Conservation (phyloP, 2,888 invertebrate species). For the Dexiosoma caninum region DNA sequence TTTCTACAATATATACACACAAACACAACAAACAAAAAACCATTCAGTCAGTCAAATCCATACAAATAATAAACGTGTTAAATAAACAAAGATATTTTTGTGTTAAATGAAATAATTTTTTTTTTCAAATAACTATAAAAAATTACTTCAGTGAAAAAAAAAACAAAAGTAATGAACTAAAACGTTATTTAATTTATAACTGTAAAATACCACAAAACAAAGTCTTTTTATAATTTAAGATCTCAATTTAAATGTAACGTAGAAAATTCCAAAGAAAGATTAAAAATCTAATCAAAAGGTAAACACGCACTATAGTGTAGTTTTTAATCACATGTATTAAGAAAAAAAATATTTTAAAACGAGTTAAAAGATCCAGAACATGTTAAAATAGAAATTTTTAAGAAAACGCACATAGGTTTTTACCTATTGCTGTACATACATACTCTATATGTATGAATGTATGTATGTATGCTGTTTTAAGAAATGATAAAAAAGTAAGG, state of each 20-base stretch:
- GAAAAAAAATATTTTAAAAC: neutral
- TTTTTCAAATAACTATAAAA: slow-evolving; percentile 42
- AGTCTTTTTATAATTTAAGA: neutral
- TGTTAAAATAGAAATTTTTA: neutral
- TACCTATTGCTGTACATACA: neutral
- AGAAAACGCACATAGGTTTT: neutral
- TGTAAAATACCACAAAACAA: slow-evolving; percentile 10
- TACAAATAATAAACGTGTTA: slow-evolving; percentile 55
- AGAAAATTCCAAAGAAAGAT: slow-evolving; percentile 36
- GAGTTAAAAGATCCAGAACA: slow-evolving; percentile 18
- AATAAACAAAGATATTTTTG: slow-evolving; percentile 58
- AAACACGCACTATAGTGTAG: slow-evolving; percentile 30
- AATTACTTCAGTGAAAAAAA: slow-evolving; percentile 22
- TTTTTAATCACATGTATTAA: neutral
- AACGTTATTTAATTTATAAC: neutral
- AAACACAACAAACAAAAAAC: slow-evolving; percentile 44
- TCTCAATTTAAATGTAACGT: slow-evolving; percentile 55
- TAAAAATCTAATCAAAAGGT: slow-evolving; percentile 49
- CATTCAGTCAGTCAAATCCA: slow-evolving; percentile 6
- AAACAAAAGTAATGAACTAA: neutral
- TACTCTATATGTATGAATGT: neutral
- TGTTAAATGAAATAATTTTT: slow-evolving; percentile 56
- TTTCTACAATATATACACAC: slow-evolving; percentile 36
- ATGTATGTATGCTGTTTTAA: neutral
- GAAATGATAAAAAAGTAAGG: neutral